Evolutionary conservation across 2,888 invertebrate genomes (phyloP).

Genomic region (Altica lythri): DNA sequence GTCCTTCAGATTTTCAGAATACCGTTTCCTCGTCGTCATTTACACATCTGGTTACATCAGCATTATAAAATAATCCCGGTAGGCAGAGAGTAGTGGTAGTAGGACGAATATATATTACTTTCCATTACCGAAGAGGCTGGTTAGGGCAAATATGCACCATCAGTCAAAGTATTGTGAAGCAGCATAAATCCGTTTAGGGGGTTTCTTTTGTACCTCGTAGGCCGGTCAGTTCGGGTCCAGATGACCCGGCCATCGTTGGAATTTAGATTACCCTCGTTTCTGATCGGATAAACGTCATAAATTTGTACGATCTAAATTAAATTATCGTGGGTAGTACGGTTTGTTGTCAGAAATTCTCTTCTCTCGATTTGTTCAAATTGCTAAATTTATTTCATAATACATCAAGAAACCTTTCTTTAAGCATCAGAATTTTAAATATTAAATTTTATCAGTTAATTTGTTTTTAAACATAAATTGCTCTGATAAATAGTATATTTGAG

Average conservation of each 20-base stretch:
- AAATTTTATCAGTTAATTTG: too few relatives aligned
- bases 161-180: conserved; percentile 39
- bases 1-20: too few relatives aligned
- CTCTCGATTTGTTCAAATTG: too few relatives aligned
- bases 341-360: conserved; percentile 5
- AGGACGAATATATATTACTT: conserved; percentile 35
- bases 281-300: conserved; percentile 20
- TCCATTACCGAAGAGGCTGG: conserved; percentile 26
- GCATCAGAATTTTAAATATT: too few relatives aligned
- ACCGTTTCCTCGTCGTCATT: conserved; percentile 10
- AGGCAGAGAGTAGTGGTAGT: conserved; percentile 16
- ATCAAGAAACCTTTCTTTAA: too few relatives aligned
- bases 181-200: conserved; percentile 29
- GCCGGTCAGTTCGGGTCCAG: conserved; percentile 11
- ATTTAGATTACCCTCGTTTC: conserved; percentile 17
- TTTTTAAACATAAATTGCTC: too few relatives aligned
- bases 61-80: conserved; percentile 3
- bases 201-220: conserved; percentile 20
- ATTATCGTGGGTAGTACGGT: conserved; percentile 13
- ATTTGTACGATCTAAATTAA: conserved; percentile 21
- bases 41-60: background rate
- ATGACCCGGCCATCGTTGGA: conserved; percentile 10
- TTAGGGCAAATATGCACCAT: conserved; percentile 35
- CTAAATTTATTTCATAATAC: too few relatives aligned
- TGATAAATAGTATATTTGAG: too few relatives aligned